Conservation (phyloP, 2,888 invertebrate genomes). For the Agrotis clavis region DNA sequence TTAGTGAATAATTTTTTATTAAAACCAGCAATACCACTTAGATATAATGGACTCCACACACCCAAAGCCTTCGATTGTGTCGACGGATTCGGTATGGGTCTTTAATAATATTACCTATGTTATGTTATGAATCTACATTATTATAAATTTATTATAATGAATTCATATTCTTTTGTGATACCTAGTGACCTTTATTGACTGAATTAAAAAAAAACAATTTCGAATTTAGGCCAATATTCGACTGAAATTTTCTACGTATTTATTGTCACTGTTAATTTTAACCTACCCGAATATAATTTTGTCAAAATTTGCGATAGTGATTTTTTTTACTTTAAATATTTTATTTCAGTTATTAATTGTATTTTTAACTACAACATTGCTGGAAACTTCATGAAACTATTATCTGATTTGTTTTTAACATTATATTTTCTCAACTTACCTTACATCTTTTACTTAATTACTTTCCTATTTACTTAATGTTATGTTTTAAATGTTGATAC, state of each 20-base stretch:
- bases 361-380: slow-evolving; percentile 26
- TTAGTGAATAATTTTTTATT: not conserved
- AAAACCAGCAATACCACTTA: slow-evolving; percentile 59
- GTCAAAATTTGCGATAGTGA: slow-evolving; percentile 8
- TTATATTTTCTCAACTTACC: not conserved
- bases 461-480: not conserved
- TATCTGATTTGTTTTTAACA: not conserved
- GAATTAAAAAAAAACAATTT: slow-evolving; percentile 51
- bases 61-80: too few species aligned
- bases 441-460: slow-evolving; percentile 9
- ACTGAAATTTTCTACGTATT: slow-evolving; percentile 59
- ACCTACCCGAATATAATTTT: slow-evolving; percentile 27
- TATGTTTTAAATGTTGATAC: not conserved
- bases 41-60: slow-evolving; percentile 6
- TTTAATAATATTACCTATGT: not conserved
- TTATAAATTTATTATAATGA: slow-evolving; percentile 3
- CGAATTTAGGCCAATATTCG: slow-evolving; percentile 62
- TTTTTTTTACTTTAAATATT: slow-evolving; percentile 19
- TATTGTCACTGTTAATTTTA: slow-evolving; percentile 18
- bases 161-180: slow-evolving; percentile 63
- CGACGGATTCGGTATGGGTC: too few species aligned
- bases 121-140: slow-evolving; percentile 29
- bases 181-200: slow-evolving; percentile 63
- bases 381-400: slow-evolving; percentile 9
- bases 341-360: not conserved